Evolutionary conservation across 2,888 invertebrate species (phyloP), one percentile per base, ranked within the genome.

Genomic region (Rotaria sp.): DNA sequence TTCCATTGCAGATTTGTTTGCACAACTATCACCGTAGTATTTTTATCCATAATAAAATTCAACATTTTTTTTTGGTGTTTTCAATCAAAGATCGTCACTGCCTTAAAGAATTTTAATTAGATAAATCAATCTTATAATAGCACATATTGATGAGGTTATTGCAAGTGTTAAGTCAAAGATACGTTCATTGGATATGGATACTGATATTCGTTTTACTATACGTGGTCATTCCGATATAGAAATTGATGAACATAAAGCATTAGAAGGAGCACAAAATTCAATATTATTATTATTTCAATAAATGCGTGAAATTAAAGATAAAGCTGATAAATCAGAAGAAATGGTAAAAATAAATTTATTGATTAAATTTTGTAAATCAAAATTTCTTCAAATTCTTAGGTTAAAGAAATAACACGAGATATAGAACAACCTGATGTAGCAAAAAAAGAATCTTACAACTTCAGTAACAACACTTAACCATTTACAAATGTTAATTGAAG

Each of bases 401-500:
- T 92, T 15, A 91, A 91, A 87, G 98, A 98, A 92, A 99, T 99
- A 87, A 99, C 99, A 0, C 93, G 96, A 8, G 99, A 99, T 91
- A 99, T 99, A 88, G 97, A 98, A 90, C 97, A 98, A 91, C 91
- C 96, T 88, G 99, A 99, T 92, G 95, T 96, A 90, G 99, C 98
- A 48, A 99, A 99, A 92, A n/a, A 93, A 95, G 87, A 97, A 99
- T 93, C 93, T 99, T 57, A 99, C 98, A 0, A 94, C 95, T 0
- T 97, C 98, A 2, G 99, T 99, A 89, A 98, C 97, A 0, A 96
- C 97, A 0, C 92, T 99, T 0, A 99, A 99, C 91, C 98, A 99
- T 91, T 93, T 99, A 85, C 97, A 98, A 90, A 97, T 99, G 95
- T 92, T 99, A 86, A 95, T 96, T 3, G 96, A 96, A 0, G 98